A percentile compares a stretch with the other conserved stretches of the same genome.
Conservation (phyloP, 2,797 vertebrate genomes). For the Astyanax mexicanus region DNA sequence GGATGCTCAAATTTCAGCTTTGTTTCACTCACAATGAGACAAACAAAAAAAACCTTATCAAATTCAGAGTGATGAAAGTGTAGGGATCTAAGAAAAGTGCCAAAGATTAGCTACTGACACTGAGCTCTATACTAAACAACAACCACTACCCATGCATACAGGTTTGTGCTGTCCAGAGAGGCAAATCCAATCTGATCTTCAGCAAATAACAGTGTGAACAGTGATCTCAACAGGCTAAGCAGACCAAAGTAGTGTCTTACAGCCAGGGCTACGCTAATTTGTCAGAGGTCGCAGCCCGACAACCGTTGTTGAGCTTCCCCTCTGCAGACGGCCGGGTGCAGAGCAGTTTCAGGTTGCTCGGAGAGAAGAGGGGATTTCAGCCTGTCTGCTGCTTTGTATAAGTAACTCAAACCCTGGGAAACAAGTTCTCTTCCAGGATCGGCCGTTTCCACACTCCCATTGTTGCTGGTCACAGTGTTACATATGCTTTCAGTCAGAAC, state of each 20-base stretch:
- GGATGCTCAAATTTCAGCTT: no score
- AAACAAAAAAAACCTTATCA: no score
- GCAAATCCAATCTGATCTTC: no score
- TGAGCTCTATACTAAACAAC: no score
- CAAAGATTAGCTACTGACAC: no score
- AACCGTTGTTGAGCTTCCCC: slow-evolving; percentile 60
- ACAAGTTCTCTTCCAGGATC: slow-evolving; percentile 51
- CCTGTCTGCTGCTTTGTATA: slow-evolving; percentile 58
- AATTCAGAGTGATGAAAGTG: no score
- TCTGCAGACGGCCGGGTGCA: slow-evolving; percentile 59
- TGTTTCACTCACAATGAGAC: no score
- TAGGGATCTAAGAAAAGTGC: no score
- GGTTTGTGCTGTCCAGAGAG: no score
- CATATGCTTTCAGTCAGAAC: slow-evolving; percentile 59
- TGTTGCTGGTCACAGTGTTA: slow-evolving; percentile 67
- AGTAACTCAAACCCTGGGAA: slow-evolving; percentile 65
- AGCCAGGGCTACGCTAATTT: slow-evolving; percentile 24
- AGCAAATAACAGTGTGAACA: background rate
- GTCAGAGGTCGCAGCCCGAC: slow-evolving; percentile 64
- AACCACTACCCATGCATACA: no score
- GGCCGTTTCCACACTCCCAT: slow-evolving; percentile 57
- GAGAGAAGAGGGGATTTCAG: slow-evolving; percentile 20
- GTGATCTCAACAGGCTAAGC: no score
- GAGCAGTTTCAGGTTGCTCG: slow-evolving; percentile 57
- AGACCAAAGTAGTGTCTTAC: slow-evolving; percentile 36